A percentile compares a stretch with the other conserved stretches of the same genome.
phyloP scores from a whole-genome alignment of 2,888 invertebrate genomes.

The Petrophora chlorosata region DNA sequence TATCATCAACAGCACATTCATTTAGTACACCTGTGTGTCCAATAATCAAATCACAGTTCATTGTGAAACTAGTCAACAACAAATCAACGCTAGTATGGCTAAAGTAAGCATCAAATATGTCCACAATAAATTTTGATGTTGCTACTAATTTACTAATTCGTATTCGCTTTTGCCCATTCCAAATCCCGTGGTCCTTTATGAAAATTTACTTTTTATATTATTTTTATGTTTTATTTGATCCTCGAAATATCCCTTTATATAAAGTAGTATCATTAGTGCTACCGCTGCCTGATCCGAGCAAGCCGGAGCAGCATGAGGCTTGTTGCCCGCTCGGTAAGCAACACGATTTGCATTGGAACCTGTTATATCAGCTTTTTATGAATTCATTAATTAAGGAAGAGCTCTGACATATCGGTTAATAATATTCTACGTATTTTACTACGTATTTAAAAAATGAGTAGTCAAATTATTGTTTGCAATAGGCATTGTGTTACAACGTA shows the following conservation, averaged over 20 bases:
- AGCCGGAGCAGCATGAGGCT: slow-evolving; percentile 95
- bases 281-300: slow-evolving; percentile 93
- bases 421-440: no score
- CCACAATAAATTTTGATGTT: slow-evolving; percentile 64
- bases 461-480: no score
- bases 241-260: slow-evolving; percentile 66
- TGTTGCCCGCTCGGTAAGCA: slow-evolving; percentile 94
- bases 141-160: slow-evolving; percentile 84
- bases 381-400: no score
- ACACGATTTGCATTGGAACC: slow-evolving; percentile 57
- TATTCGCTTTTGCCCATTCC: slow-evolving; percentile 79
- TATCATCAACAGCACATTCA: slow-evolving; percentile 19
- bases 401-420: no score
- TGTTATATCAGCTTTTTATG: no score
- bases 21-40: slow-evolving; percentile 6
- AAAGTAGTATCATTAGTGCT: slow-evolving; percentile 88
- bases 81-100: slow-evolving; percentile 45
- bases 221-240: slow-evolving; percentile 73
- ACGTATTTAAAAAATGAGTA: no score
- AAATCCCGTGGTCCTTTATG: slow-evolving; percentile 59
- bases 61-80: slow-evolving; percentile 38
- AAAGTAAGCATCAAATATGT: slow-evolving; percentile 59
- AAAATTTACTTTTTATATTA: slow-evolving; percentile 58
- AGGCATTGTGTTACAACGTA: no score
- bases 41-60: slow-evolving; percentile 36